Evolutionary conservation across 2,888 invertebrate genomes (phyloP).

Genomic region (Cordilura impudica): DNA sequence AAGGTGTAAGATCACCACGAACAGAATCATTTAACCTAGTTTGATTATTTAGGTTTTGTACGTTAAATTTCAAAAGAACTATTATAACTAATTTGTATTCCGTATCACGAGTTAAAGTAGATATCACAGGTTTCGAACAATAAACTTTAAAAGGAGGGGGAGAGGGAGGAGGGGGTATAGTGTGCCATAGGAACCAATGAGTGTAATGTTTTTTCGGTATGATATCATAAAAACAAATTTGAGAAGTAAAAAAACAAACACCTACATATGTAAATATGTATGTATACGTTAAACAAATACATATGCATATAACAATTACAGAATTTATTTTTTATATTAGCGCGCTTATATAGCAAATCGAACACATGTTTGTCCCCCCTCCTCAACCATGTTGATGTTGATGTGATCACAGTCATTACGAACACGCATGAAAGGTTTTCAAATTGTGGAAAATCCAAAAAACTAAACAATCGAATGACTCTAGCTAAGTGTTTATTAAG

Average conservation of each 20-base stretch:
- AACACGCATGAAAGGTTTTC: slow-evolving; percentile 46
- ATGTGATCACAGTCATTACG: slow-evolving; percentile 21
- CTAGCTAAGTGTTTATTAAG: not conserved
- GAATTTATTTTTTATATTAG: not conserved
- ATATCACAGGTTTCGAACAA: not conserved
- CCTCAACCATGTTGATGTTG: not conserved
- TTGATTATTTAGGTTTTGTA: not conserved
- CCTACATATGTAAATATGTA: slow-evolving; percentile 3
- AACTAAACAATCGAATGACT: not conserved
- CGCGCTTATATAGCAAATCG: not conserved
- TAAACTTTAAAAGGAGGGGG: not conserved
- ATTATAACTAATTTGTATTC: not conserved
- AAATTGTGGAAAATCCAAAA: not conserved
- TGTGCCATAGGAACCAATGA: not conserved
- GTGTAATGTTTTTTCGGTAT: slow-evolving; percentile 10
- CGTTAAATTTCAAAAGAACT: not conserved
- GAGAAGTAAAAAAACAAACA: slow-evolving; percentile 13
- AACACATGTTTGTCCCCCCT: not conserved
- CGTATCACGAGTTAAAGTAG: not conserved
- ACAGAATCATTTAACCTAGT: not conserved
- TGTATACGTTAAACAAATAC: not conserved
- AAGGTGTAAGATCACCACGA: not conserved
- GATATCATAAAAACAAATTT: slow-evolving; percentile 45
- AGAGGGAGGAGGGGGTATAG: not conserved
- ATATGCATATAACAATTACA: not conserved